Percentiles rank a stretch among this genome's conserved stretches.
Evolutionary conservation across 92 coral and sea anemone genomes (phyloP).

Genomic region (Palythoa grandiflora): DNA sequence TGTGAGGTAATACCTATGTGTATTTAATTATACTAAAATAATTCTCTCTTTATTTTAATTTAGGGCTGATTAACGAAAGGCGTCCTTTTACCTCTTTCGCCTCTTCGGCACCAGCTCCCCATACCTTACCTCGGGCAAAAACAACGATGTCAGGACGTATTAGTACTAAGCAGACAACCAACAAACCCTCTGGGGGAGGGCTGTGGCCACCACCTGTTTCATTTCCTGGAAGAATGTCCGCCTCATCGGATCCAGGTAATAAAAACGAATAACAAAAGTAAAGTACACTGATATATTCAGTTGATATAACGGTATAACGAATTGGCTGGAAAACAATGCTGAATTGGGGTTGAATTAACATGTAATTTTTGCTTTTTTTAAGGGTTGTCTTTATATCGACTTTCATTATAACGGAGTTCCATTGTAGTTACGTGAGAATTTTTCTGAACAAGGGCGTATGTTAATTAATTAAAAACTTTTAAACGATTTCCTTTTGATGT

Average conservation of each 20-base stretch:
- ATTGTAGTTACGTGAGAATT: too few relatives aligned
- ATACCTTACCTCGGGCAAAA: constrained; percentile 11
- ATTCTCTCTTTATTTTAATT: neutral
- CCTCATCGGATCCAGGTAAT: constrained; percentile 40
- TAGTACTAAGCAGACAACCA: constrained; percentile 7
- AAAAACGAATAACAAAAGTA: neutral
- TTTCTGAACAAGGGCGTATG: too few relatives aligned
- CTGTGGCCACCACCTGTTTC: constrained; percentile 44
- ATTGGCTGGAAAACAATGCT: too few relatives aligned
- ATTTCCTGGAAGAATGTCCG: constrained; percentile 16
- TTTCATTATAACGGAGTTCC: too few relatives aligned
- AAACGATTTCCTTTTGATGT: too few relatives aligned
- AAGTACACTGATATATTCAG: neutral
- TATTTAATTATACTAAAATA: neutral
- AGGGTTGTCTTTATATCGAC: too few relatives aligned
- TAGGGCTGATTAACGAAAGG: constrained; percentile 22
- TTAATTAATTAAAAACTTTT: too few relatives aligned
- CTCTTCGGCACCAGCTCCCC: constrained; percentile 21
- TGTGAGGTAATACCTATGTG: too few relatives aligned
- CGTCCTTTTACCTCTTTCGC: constrained; percentile 33
- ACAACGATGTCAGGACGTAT: constrained; percentile 31
- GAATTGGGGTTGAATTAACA: too few relatives aligned
- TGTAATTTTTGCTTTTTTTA: too few relatives aligned
- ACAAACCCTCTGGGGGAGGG: constrained; percentile 49
- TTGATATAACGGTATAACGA: neutral